phyloP scores from a whole-genome alignment of 2,888 invertebrate genomes.

The Hybos culiciformis region DNA sequence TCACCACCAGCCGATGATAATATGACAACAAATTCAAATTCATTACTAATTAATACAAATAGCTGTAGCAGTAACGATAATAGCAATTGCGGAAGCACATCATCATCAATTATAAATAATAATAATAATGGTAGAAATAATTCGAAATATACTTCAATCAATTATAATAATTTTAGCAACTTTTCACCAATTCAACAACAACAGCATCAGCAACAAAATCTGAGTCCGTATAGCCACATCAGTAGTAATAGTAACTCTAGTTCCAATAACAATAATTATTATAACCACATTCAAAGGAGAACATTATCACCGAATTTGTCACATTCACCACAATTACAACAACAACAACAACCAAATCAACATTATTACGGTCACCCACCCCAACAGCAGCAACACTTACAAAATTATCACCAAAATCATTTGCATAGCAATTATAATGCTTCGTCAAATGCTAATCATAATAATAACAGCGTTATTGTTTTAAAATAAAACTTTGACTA shows the following conservation, averaged over 20 bases:
- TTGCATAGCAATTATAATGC: conserved; percentile 7
- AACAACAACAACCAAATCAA: conserved; percentile 11
- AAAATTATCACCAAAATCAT: no score
- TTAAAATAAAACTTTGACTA: conserved; percentile 19
- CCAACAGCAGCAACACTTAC: conserved; percentile 3
- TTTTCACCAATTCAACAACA: conserved; percentile 12
- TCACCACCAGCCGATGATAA: conserved; percentile 11
- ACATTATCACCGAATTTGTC: not conserved
- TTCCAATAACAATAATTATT: not conserved
- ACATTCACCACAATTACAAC: conserved; percentile 8
- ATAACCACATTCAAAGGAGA: not conserved
- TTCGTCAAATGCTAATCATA: conserved; percentile 8
- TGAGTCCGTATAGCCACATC: conserved; percentile 11
- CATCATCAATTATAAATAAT: conserved; percentile 12
- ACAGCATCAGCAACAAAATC: conserved; percentile 19
- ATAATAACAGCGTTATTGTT: conserved; percentile 18
- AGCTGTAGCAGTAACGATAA: conserved; percentile 7
- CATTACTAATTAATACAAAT: conserved; percentile 15
- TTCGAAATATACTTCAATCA: no score
- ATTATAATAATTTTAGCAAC: conserved; percentile 10
- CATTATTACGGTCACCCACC: conserved; percentile 13
- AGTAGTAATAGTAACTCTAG: not conserved
- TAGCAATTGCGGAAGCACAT: conserved; percentile 12
- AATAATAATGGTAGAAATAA: conserved; percentile 10
- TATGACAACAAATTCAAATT: conserved; percentile 12